Evolutionary conservation across 2,888 invertebrate genomes (phyloP).

Genomic region (Podabrus alpinus): DNA sequence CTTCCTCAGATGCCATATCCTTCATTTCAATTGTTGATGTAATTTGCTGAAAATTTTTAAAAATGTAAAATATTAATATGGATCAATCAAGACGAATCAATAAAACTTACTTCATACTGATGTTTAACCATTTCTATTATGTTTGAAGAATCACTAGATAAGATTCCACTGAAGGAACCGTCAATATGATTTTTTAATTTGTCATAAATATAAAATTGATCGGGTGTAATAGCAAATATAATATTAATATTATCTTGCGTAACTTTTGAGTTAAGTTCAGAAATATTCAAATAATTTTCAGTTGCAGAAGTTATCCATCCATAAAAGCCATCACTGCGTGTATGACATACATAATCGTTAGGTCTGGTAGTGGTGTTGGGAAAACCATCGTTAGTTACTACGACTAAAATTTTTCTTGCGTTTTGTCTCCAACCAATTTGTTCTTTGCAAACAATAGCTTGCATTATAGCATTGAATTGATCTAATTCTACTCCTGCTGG

Average conservation of each 20-base stretch:
- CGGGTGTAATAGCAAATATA: conserved; percentile 93
- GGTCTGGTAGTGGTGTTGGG: conserved; percentile 96
- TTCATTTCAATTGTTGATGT: conserved; percentile 92
- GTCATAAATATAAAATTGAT: conserved; percentile 83
- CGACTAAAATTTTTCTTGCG: conserved; percentile 90
- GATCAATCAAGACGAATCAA: no score
- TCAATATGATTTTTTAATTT: conserved; percentile 85
- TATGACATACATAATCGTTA: conserved; percentile 91
- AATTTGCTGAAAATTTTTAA: conserved; percentile 81
- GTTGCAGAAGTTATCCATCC: no score
- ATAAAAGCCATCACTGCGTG: no score
- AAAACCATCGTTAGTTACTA: conserved; percentile 98
- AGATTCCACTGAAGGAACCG: conserved; percentile 87
- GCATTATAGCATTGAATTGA: conserved; percentile 99
- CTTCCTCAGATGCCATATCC: conserved; percentile 80
- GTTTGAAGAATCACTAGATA: conserved; percentile 93
- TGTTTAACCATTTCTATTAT: conserved; percentile 92
- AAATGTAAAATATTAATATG: conserved; percentile 15
- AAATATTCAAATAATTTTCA: conserved; percentile 97
- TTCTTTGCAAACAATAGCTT: conserved; percentile 88
- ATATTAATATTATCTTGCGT: conserved; percentile 95
- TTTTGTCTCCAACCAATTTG: conserved; percentile 95
- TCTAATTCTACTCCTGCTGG: conserved; percentile 99
- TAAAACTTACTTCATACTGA: conserved; percentile 79
- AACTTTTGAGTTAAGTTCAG: conserved; percentile 87